These are phyloP conservation scores for Vespertilio murinus DNA, from an alignment of 2,797 vertebrate species.

Conservation along the genomic window DNA sequence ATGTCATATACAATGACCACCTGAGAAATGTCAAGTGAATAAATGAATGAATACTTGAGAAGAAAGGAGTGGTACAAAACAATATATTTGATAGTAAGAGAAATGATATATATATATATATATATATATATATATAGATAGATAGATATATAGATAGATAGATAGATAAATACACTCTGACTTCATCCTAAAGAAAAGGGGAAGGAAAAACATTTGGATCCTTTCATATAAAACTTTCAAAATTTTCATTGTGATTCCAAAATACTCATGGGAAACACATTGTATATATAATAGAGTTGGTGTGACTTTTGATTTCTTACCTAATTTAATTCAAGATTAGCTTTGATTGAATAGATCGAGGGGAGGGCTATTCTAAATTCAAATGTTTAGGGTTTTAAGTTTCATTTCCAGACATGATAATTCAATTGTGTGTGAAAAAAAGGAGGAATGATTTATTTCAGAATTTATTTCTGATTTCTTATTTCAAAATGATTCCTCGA, in stretches of 20 bases:
- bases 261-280: background rate
- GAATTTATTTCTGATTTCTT: background rate
- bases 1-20: background rate
- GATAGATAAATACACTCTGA: background rate
- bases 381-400: background rate
- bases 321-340: background rate
- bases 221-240: background rate
- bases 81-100: background rate
- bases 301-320: background rate
- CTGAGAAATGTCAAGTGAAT: background rate
- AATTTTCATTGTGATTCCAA: conserved; percentile 1
- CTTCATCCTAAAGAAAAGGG: background rate
- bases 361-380: background rate
- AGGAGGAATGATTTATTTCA: background rate
- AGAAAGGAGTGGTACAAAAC: background rate
- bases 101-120: background rate
- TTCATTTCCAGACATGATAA: background rate
- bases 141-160: background rate
- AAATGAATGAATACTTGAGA: background rate
- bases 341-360: background rate
- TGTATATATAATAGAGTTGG: background rate
- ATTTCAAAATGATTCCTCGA: background rate
- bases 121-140: background rate
- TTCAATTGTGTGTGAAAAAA: background rate
- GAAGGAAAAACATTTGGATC: background rate